These are phyloP conservation scores for Dendrolimus pini DNA, from an alignment of 2,888 invertebrate species.

Conservation along the genomic window DNA sequence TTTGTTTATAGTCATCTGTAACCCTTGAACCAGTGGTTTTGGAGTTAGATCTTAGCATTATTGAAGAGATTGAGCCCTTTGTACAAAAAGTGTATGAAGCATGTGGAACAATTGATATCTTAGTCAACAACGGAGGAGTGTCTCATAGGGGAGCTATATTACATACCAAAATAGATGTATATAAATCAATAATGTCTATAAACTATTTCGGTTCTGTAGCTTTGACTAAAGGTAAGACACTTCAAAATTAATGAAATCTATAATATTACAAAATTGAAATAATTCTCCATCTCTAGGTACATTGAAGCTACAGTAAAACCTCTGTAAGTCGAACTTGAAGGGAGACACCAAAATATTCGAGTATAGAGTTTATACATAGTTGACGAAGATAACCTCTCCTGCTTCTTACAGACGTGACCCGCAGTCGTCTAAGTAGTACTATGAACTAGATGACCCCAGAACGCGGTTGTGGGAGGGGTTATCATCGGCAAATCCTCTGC, in stretches of 20 bases:
- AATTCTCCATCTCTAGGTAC: too few relatives aligned
- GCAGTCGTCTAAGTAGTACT: too few relatives aligned
- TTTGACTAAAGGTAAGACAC: slow-evolving; percentile 87
- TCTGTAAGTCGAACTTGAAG: too few relatives aligned
- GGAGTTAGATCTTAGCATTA: slow-evolving; percentile 85
- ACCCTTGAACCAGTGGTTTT: slow-evolving; percentile 85
- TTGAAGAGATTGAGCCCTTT: slow-evolving; percentile 78
- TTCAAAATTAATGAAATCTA: neutral
- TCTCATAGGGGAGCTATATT: slow-evolving; percentile 85
- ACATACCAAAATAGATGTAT: slow-evolving; percentile 87
- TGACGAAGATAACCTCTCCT: too few relatives aligned
- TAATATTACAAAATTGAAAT: neutral
- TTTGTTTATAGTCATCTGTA: slow-evolving; percentile 23
- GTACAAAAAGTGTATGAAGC: slow-evolving; percentile 81
- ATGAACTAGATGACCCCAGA: too few relatives aligned
- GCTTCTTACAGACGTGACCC: too few relatives aligned
- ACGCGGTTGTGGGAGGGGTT: too few relatives aligned
- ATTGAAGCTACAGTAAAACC: too few relatives aligned
- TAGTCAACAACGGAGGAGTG: slow-evolving; percentile 95
- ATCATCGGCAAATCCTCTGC: too few relatives aligned
- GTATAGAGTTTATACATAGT: too few relatives aligned
- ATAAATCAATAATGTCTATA: slow-evolving; percentile 91
- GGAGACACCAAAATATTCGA: too few relatives aligned
- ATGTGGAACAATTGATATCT: slow-evolving; percentile 88
- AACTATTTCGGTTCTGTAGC: slow-evolving; percentile 97